Evolutionary conservation across 2,888 invertebrate species (phyloP).

Genomic region (Drosophila stalkeri): DNA sequence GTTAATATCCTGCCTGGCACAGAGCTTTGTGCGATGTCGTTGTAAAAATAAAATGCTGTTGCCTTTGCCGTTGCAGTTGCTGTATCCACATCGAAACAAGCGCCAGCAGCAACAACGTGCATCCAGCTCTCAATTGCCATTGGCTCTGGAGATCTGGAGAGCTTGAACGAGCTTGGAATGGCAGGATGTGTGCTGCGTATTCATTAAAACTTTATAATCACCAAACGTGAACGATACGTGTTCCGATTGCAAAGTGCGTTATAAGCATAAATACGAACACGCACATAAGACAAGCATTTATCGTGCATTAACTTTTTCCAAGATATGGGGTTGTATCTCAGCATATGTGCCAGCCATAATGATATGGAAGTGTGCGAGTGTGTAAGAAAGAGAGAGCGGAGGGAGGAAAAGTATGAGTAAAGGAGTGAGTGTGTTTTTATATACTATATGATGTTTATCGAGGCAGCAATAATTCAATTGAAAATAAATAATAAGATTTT

Average conservation of each 20-base stretch:
- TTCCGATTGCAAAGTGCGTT: slow-evolving; percentile 60
- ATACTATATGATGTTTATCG: not conserved
- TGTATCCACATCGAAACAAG: slow-evolving; percentile 31
- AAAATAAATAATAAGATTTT: not conserved
- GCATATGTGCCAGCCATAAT: slow-evolving; percentile 39
- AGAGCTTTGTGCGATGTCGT: slow-evolving; percentile 56
- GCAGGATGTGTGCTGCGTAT: slow-evolving; percentile 66
- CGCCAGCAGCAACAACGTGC: slow-evolving; percentile 42
- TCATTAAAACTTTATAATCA: slow-evolving; percentile 82
- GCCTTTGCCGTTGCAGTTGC: slow-evolving; percentile 65
- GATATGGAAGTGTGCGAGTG: too few species aligned
- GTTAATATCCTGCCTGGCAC: slow-evolving; percentile 70
- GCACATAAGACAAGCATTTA: slow-evolving; percentile 33
- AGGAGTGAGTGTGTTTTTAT: not conserved
- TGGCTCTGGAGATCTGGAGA: slow-evolving; percentile 19
- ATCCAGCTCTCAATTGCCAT: slow-evolving; percentile 45
- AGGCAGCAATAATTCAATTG: not conserved
- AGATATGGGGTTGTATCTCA: slow-evolving; percentile 22
- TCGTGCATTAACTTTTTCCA: slow-evolving; percentile 41
- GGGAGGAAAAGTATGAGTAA: not conserved
- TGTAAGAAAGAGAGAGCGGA: too few species aligned
- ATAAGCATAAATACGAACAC: slow-evolving; percentile 24
- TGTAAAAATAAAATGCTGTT: slow-evolving; percentile 74
- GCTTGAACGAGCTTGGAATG: not conserved
- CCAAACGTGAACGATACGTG: slow-evolving; percentile 71